These are phyloP conservation scores for Bombus vancouverensis DNA, from an alignment of 1,140 invertebrate genomes.

Conservation along the genomic window DNA sequence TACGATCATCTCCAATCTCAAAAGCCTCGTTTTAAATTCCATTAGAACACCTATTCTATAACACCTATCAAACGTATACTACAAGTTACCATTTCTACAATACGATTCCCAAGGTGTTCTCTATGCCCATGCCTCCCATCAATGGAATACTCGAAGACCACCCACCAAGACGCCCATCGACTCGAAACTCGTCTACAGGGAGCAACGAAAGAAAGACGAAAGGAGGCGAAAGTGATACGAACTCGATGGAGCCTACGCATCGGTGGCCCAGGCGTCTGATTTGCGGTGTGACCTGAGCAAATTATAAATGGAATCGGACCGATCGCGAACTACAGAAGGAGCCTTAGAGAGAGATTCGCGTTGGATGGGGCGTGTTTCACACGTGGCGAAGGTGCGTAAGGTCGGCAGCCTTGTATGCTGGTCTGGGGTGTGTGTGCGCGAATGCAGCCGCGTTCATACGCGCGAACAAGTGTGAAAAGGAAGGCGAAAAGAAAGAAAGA, in stretches of 20 bases:
- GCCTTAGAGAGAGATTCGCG: conserved; percentile 41
- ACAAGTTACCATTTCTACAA: not conserved
- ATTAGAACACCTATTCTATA: not conserved
- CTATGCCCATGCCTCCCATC: too few relatives aligned
- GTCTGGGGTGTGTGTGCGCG: not conserved
- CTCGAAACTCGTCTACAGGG: too few relatives aligned
- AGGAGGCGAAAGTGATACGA: conserved; percentile 16
- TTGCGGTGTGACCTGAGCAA: conserved; percentile 19
- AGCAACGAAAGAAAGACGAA: not conserved
- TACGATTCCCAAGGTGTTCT: not conserved
- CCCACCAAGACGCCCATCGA: too few relatives aligned
- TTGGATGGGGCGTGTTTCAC: conserved; percentile 64
- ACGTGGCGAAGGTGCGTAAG: conserved; percentile 53
- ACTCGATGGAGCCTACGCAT: conserved; percentile 19
- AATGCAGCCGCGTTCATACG: conserved; percentile 13
- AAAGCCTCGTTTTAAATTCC: not conserved
- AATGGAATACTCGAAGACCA: not conserved
- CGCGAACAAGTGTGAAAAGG: conserved; percentile 63
- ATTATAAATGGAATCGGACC: conserved; percentile 45
- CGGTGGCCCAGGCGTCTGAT: not conserved
- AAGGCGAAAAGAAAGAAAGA: conserved; percentile 23
- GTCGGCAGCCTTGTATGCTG: conserved; percentile 32
- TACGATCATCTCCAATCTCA: not conserved
- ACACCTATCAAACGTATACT: too few relatives aligned
- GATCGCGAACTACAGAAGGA: conserved; percentile 37